These are phyloP conservation scores for Odiellus spinosus DNA, from an alignment of 2,888 invertebrate species.

Conservation along the genomic window DNA sequence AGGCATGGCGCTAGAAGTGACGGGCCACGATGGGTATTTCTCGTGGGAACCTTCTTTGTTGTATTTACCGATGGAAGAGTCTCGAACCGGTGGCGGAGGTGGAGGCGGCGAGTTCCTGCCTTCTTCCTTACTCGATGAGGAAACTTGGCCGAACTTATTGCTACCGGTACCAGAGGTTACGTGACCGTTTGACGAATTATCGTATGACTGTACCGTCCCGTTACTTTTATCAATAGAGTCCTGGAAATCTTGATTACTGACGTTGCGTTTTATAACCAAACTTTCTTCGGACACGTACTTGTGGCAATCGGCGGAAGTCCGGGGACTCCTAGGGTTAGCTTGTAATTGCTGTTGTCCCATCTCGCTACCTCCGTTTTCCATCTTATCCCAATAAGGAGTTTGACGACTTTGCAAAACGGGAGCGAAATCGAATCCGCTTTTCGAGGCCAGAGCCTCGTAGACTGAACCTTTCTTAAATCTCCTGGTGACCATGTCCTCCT, in stretches of 20 bases:
- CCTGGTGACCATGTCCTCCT: constrained; percentile 17
- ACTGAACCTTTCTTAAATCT: constrained; percentile 19
- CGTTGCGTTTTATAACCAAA: background rate
- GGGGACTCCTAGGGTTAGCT: background rate
- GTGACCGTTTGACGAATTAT: no score
- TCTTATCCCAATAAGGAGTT: constrained; percentile 6
- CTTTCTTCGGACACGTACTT: background rate
- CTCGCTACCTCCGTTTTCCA: constrained; percentile 1
- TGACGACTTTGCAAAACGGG: constrained; percentile 15
- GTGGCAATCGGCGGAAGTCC: background rate
- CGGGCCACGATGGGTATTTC: constrained; percentile 58
- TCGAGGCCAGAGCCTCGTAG: constrained; percentile 19
- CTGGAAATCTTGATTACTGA: background rate
- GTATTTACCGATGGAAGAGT: constrained; percentile 45
- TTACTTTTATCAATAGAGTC: background rate
- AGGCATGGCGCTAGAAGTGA: constrained; percentile 42
- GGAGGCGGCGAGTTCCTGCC: constrained; percentile 20
- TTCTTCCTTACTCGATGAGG: background rate
- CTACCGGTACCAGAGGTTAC: background rate
- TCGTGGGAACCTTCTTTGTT: constrained; percentile 53
- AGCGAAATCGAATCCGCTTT: constrained; percentile 19
- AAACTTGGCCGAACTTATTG: background rate
- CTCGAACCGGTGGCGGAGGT: constrained; percentile 41
- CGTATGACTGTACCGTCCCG: background rate
- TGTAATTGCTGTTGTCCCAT: background rate